A percentile compares a stretch with the other conserved stretches of the same genome.
Evolutionary conservation across 2,888 invertebrate species (phyloP).

Genomic region (Agriopis marginaria): DNA sequence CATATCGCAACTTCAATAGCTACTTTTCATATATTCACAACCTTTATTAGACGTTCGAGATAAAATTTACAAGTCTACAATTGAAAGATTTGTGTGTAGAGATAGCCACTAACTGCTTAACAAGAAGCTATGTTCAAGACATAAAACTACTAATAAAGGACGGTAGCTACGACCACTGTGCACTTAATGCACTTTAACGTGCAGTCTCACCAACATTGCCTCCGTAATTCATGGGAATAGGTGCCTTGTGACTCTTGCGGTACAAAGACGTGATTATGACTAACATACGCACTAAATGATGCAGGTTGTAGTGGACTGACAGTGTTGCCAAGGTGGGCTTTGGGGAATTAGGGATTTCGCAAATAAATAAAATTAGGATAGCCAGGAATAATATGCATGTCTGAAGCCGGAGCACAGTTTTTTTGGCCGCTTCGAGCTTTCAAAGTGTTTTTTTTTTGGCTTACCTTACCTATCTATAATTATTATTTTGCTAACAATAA

Average conservation of each 20-base stretch:
- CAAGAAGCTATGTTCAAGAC: conserved; percentile 22
- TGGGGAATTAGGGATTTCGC: not conserved
- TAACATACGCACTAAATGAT: conserved; percentile 45
- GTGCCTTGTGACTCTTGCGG: conserved; percentile 37
- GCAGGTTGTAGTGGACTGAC: conserved; percentile 8
- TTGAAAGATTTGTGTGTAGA: not conserved
- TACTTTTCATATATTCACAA: too few relatives aligned
- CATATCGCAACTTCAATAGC: too few relatives aligned
- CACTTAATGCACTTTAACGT: conserved; percentile 44
- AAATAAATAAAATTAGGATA: not conserved
- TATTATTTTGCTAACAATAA: too few relatives aligned
- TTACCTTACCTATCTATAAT: too few relatives aligned
- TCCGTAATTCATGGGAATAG: conserved; percentile 45
- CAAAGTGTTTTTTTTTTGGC: too few relatives aligned
- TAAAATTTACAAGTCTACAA: not conserved
- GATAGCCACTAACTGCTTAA: conserved; percentile 7
- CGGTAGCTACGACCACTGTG: conserved; percentile 27
- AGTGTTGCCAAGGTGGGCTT: conserved; percentile 8
- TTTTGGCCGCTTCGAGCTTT: too few relatives aligned
- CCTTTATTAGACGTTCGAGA: too few relatives aligned
- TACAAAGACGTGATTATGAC: conserved; percentile 49
- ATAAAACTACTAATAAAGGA: conserved; percentile 31
- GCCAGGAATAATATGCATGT: not conserved
- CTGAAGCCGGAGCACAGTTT: too few relatives aligned
- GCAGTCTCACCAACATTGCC: conserved; percentile 42